phyloP scores from a whole-genome alignment of 2,797 vertebrate genomes.

The Eulemur mongoz region DNA sequence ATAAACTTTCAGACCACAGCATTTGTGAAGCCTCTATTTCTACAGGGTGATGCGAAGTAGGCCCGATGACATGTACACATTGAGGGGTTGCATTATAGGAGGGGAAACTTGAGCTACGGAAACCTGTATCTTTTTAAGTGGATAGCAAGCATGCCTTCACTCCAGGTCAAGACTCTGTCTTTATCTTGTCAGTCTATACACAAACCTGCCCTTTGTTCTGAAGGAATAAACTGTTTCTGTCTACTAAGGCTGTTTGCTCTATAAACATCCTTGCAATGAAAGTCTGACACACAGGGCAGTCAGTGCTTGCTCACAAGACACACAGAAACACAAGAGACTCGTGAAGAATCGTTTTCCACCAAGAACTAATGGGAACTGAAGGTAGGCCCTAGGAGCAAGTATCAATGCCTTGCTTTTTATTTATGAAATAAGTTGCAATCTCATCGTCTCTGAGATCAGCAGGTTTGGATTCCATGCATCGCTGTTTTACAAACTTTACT shows the following conservation, averaged over 20 bases:
- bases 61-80: fast-evolving
- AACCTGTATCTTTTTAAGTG: not conserved
- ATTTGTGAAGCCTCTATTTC: not conserved
- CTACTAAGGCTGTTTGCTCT: not conserved
- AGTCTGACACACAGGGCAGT: not conserved
- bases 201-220: not conserved
- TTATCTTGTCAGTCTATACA: not conserved
- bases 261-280: not conserved
- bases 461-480: not conserved
- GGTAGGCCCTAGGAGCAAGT: not conserved
- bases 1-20: not conserved
- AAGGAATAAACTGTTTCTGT: not conserved
- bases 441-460: not conserved
- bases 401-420: not conserved
- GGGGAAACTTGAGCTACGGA: not conserved
- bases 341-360: not conserved
- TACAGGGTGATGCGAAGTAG: not conserved
- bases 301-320: not conserved
- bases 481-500: not conserved
- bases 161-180: not conserved
- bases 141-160: not conserved
- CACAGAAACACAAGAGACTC: not conserved
- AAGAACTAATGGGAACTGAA: not conserved
- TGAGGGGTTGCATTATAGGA: not conserved
- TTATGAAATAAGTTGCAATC: not conserved